phyloP scores from a whole-genome alignment of 2,888 invertebrate species.

The Gortyna flavago region DNA sequence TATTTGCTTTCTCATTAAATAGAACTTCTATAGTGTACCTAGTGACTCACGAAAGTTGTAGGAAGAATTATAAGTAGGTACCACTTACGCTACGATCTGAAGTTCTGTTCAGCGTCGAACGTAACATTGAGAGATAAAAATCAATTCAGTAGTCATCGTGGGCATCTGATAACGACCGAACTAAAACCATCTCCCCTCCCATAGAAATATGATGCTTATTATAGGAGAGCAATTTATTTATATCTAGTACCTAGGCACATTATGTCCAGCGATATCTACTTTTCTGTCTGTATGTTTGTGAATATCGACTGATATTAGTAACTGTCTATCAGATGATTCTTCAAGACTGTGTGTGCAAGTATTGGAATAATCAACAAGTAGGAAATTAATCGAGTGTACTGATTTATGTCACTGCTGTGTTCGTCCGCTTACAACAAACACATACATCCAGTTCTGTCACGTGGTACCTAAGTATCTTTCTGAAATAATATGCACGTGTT shows the following conservation, averaged over 20 bases:
- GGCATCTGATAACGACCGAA: neutral
- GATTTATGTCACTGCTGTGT: neutral
- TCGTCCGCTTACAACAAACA: neutral
- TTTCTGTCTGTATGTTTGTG: neutral
- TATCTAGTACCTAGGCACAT: neutral
- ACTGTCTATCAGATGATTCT: neutral
- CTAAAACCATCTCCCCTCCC: neutral
- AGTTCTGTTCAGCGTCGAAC: slow-evolving; percentile 19
- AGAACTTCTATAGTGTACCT: neutral
- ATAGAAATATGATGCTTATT: slow-evolving; percentile 4
- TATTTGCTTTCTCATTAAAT: neutral
- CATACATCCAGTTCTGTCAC: neutral
- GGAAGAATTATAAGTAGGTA: slow-evolving; percentile 29
- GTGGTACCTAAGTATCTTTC: neutral
- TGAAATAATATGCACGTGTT: neutral
- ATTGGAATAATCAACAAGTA: neutral
- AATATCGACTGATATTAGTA: neutral
- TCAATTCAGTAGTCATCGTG: neutral
- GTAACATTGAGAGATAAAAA: slow-evolving; percentile 42
- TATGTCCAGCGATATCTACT: neutral
- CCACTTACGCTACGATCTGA: slow-evolving; percentile 41
- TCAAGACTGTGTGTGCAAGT: neutral
- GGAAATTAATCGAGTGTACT: neutral
- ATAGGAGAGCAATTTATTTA: neutral
- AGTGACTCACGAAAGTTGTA: slow-evolving; percentile 13